Evolutionary conservation across 2,888 invertebrate species (phyloP).

Genomic region (Drosophila eohydei): DNA sequence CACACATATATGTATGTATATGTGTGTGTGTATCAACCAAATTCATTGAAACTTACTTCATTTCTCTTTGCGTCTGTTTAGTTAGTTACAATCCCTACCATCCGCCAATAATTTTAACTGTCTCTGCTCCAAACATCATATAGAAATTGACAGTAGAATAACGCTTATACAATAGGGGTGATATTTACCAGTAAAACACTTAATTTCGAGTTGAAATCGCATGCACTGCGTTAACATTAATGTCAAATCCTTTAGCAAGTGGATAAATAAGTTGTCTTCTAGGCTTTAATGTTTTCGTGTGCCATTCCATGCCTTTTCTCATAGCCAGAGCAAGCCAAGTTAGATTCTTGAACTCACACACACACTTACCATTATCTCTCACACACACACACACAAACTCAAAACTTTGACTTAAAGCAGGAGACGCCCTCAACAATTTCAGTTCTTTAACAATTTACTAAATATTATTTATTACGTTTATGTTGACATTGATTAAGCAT

Average conservation of each 20-base stretch:
- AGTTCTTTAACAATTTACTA: constrained; percentile 5
- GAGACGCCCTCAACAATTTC: constrained; percentile 17
- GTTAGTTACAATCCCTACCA: constrained; percentile 12
- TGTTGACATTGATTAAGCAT: neutral
- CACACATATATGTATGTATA: neutral
- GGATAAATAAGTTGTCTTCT: neutral
- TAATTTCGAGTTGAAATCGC: neutral
- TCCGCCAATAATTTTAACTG: constrained; percentile 12
- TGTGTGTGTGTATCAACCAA: neutral
- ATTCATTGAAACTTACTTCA: constrained; percentile 15
- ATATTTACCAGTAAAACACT: too few species aligned
- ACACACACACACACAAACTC: neutral
- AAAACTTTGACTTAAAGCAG: constrained; percentile 15
- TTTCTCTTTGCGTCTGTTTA: constrained; percentile 31
- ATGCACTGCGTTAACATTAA: neutral
- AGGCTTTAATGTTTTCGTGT: neutral
- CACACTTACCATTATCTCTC: neutral
- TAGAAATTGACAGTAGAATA: neutral
- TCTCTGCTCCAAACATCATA: neutral
- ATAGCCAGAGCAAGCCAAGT: neutral
- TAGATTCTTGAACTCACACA: neutral
- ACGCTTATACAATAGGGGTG: neutral
- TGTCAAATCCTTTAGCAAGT: neutral
- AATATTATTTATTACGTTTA: constrained; percentile 1
- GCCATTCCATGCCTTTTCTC: neutral